Conservation (phyloP, 2,113 vertebrate species). For the Aegotheles bennettii region DNA sequence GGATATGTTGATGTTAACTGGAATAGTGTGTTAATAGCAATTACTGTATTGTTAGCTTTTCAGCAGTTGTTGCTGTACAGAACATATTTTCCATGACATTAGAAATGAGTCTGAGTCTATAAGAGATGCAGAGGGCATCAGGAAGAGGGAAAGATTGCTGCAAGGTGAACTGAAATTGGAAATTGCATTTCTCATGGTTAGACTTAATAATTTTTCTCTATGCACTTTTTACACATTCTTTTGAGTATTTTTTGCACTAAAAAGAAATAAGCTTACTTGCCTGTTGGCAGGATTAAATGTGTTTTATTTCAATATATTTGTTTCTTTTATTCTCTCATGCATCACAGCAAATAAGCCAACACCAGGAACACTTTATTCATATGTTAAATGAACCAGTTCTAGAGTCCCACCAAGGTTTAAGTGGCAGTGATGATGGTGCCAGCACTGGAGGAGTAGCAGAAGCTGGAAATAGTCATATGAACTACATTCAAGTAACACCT, state of each 20-base stretch:
- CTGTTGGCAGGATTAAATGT: background rate
- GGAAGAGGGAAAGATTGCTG: background rate
- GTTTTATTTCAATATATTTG: background rate
- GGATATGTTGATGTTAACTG: background rate
- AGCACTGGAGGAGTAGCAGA: conserved; percentile 72
- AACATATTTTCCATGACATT: background rate
- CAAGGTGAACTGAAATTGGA: background rate
- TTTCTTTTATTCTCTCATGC: conserved; percentile 41
- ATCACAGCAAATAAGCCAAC: conserved; percentile 90
- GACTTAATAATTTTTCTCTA: background rate
- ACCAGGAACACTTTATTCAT: conserved; percentile 96
- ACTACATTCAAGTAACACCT: conserved; percentile 97
- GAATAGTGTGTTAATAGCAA: background rate
- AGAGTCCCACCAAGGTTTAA: conserved; percentile 78
- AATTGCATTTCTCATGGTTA: background rate
- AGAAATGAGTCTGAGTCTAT: background rate
- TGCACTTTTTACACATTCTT: background rate
- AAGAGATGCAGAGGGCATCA: background rate
- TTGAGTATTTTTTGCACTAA: background rate
- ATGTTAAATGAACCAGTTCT: conserved; percentile 93
- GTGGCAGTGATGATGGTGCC: conserved; percentile 10
- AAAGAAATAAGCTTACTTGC: background rate
- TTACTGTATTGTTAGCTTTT: background rate
- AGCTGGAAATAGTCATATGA: conserved; percentile 84
- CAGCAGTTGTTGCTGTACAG: background rate